Percentiles rank a stretch among this genome's conserved stretches.
Conservation (phyloP, 2,797 vertebrate genomes). For the Coreius guichenoti region DNA sequence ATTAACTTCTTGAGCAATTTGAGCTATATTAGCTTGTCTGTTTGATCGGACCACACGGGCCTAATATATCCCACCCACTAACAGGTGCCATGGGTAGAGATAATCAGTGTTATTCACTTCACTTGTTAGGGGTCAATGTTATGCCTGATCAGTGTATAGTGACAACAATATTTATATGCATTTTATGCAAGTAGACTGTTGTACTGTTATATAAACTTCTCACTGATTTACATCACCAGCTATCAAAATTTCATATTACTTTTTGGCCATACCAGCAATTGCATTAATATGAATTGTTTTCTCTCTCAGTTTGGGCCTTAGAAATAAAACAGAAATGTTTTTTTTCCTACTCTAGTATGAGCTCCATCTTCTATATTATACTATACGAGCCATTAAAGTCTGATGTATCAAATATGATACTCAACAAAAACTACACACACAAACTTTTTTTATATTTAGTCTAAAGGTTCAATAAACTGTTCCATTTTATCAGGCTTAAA, state of each 20-base stretch:
- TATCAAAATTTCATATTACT: neutral
- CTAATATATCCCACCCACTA: too few relatives aligned
- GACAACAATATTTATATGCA: neutral
- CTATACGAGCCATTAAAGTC: neutral
- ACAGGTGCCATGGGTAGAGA: too few relatives aligned
- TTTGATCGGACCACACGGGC: too few relatives aligned
- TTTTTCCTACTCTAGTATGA: neutral
- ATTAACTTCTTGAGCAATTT: too few relatives aligned
- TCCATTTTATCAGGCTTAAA: constrained; percentile 1
- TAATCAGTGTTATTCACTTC: too few relatives aligned
- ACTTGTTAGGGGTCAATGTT: too few relatives aligned
- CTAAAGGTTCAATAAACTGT: neutral
- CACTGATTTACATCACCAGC: neutral
- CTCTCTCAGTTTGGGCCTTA: neutral
- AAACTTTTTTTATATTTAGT: neutral
- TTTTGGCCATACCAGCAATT: neutral
- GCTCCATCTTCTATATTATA: neutral
- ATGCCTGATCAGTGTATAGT: too few relatives aligned
- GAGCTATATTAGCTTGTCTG: too few relatives aligned
- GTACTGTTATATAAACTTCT: neutral
- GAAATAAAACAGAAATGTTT: neutral
- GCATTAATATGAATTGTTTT: neutral
- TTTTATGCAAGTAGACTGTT: neutral
- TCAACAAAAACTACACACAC: neutral
- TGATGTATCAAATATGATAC: too few relatives aligned